Percentiles rank a stretch among this genome's conserved stretches.
phyloP scores from a whole-genome alignment of 2,888 invertebrate genomes.

The Rhyacophila evoluta region DNA sequence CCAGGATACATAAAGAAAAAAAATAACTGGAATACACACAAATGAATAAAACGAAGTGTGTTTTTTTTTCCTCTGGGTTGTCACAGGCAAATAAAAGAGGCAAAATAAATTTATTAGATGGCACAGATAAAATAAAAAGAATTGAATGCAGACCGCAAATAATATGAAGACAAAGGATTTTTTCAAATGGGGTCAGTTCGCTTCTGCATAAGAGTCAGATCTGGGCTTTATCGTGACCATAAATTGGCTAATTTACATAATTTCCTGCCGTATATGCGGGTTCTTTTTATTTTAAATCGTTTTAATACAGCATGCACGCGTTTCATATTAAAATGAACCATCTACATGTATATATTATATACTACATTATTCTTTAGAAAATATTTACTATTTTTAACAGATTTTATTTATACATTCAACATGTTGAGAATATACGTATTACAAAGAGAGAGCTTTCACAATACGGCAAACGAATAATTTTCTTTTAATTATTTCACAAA shows the following conservation, averaged over 20 bases:
- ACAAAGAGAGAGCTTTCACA: no score
- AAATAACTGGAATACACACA: constrained; percentile 3
- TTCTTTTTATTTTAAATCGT: neutral
- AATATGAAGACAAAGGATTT: constrained; percentile 16
- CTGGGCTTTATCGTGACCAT: neutral
- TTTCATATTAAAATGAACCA: no score
- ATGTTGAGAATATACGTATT: no score
- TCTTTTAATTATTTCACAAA: no score
- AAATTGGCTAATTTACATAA: constrained; percentile 22
- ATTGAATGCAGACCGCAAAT: constrained; percentile 14
- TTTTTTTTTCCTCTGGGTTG: neutral
- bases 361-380: no score
- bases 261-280: neutral
- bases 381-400: no score
- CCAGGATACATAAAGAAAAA: constrained; percentile 32
- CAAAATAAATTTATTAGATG: constrained; percentile 5
- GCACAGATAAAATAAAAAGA: neutral
- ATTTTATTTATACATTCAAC: no score
- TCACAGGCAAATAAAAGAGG: neutral
- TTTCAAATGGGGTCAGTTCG: neutral
- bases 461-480: no score
- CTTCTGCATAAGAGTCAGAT: constrained; percentile 7
- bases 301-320: neutral
- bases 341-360: no score
- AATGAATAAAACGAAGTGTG: neutral